Conservation (phyloP, 2,888 invertebrate species). For the Protodeltote pygarga region DNA sequence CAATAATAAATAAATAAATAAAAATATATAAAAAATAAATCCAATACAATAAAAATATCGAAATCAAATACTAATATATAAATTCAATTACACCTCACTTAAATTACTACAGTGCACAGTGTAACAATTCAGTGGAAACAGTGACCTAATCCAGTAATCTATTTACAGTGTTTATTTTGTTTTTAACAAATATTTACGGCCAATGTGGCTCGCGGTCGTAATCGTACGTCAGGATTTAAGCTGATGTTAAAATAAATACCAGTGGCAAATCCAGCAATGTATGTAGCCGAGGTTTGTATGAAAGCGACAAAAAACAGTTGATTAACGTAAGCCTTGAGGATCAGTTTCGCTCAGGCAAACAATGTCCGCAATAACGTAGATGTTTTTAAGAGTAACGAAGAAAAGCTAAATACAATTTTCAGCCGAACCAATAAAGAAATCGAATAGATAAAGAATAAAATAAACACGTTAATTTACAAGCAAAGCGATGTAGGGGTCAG, state of each 20-base stretch:
- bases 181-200: conserved; percentile 77
- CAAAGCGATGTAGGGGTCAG: too few species aligned
- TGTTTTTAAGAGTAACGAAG: too few species aligned
- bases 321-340: background rate
- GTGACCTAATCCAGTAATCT: conserved; percentile 55
- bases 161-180: conserved; percentile 63
- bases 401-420: too few species aligned
- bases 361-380: background rate
- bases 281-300: conserved; percentile 28
- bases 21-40: background rate
- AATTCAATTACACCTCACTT: too few species aligned
- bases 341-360: background rate
- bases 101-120: conserved; percentile 28
- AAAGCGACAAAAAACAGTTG: conserved; percentile 17
- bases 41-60: too few species aligned
- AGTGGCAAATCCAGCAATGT: conserved; percentile 61
- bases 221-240: conserved; percentile 76
- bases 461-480: too few species aligned
- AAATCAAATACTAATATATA: too few species aligned
- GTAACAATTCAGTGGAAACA: conserved; percentile 40
- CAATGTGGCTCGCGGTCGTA: conserved; percentile 63
- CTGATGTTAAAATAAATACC: conserved; percentile 74
- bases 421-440: too few species aligned
- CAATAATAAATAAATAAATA: background rate
- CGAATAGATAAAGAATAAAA: too few species aligned